These are phyloP conservation scores for Eulacestoma nigropectus DNA, from an alignment of 2,113 vertebrate species.

Conservation along the genomic window DNA sequence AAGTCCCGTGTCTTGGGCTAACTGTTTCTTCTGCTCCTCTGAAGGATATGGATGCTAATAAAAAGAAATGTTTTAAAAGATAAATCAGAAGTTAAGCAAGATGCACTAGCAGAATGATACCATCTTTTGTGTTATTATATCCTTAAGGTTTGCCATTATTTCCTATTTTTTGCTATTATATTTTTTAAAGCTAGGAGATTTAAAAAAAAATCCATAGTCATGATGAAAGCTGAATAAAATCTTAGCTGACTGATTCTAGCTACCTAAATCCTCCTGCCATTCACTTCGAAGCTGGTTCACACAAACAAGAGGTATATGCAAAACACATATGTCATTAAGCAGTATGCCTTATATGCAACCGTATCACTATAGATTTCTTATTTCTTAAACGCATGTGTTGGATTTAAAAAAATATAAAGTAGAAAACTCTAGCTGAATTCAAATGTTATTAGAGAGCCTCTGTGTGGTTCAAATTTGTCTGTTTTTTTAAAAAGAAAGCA, in stretches of 20 bases:
- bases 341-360: not conserved
- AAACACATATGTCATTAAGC: not conserved
- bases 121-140: constrained; percentile 40
- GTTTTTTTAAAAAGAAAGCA: not conserved
- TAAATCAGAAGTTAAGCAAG: constrained; percentile 73
- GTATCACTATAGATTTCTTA: not conserved
- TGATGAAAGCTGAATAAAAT: not conserved
- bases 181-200: not conserved
- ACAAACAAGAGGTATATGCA: not conserved
- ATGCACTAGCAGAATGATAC: constrained; percentile 68
- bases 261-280: not conserved
- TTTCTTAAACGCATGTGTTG: not conserved
- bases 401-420: not conserved
- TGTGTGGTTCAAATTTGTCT: not conserved
- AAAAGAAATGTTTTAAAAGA: constrained; percentile 76
- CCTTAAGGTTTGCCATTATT: constrained; percentile 47
- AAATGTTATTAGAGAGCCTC: not conserved
- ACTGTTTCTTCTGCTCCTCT: constrained; percentile 99
- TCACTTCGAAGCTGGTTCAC: not conserved
- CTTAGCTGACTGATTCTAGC: not conserved
- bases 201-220: not conserved
- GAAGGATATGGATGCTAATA: constrained; percentile 97
- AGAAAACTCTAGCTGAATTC: not conserved
- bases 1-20: constrained; percentile 99
- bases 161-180: not conserved